Base-by-base conservation (phyloP, 2,888 invertebrate species). In the Dryomyza anilis region DNA sequence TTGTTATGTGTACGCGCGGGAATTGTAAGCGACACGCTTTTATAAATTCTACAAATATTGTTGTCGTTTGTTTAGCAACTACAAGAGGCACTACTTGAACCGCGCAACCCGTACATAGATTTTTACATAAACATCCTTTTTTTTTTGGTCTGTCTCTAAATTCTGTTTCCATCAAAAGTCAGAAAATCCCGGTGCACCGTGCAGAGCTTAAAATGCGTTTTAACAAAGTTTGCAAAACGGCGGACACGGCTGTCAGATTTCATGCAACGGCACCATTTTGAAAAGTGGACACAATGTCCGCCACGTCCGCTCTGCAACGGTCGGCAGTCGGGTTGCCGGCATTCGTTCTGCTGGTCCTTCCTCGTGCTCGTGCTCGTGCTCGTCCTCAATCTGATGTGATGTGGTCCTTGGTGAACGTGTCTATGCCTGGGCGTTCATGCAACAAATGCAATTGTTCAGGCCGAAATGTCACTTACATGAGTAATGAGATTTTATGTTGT, bases 391-490 rank as follows among this genome's bases (percentile, higher is more conserved):
- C 21, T 25, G 21, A 2, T 5, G 12, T n/a, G n/a, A n/a, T n/a
- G 46, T 46, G 14, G 16, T 46, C 1, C 53, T 52, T 7, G 55
- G 14, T 36, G 33, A n/a, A 27, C 4, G 2, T 25, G 23, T 3
- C 1, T 25, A 8, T 52, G 21, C 23, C 29, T 16, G 29, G 16
- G 61, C 43, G 61, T 61, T 61, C 52, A 61, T 52, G 61, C 61
- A 53, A 61, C 67, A 67, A 68, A 69, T 72, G 70, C 67, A 72
- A 71, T 68, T 70, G 73, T 66, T 68, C 69, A 68, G 71, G 70
- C 58, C 63, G 57, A 69, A 70, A 67, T 71, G 71, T 70, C 68
- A 69, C 43, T 27, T 53, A 64, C 61, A 62, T 68, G 68, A 68
- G 62, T 66, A 68, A 68, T 68, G 68, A 61, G 64, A 66, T 66